These are phyloP conservation scores for Tetranychus piercei DNA, from an alignment of 2,888 invertebrate genomes.

Conservation along the genomic window DNA sequence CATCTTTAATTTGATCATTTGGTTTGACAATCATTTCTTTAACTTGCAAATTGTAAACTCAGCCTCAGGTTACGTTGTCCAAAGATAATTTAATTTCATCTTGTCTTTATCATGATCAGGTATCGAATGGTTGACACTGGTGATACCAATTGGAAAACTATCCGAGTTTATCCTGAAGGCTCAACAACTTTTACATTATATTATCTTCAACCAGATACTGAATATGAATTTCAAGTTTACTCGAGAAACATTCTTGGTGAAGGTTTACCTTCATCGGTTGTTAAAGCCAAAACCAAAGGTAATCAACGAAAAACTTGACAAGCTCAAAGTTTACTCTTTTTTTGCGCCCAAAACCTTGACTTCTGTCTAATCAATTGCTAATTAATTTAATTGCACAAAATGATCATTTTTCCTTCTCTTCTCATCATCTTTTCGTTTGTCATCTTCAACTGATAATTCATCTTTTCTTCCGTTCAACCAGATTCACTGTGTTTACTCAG, in stretches of 20 bases:
- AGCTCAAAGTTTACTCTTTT: no score
- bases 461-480: not conserved
- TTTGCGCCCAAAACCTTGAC: no score
- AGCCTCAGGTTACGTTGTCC: not conserved
- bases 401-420: not conserved
- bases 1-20: no score
- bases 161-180: constrained; percentile 66
- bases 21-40: no score
- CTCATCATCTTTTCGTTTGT: not conserved
- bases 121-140: constrained; percentile 31
- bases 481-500: not conserved
- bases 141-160: constrained; percentile 73
- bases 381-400: no score
- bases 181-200: constrained; percentile 79
- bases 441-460: not conserved
- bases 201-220: constrained; percentile 66
- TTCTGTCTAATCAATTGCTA: constrained; percentile 29
- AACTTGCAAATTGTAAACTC: not conserved
- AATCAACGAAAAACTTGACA: constrained; percentile 29
- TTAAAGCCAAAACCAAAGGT: constrained; percentile 75
- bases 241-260: constrained; percentile 85
- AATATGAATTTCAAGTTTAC: constrained; percentile 87
- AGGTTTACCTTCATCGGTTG: constrained; percentile 83
- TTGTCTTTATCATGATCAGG: constrained; percentile 10
- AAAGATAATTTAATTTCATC: not conserved